Evolutionary conservation across 2,113 vertebrate species (phyloP).

Genomic region (Syngnathus typhle): DNA sequence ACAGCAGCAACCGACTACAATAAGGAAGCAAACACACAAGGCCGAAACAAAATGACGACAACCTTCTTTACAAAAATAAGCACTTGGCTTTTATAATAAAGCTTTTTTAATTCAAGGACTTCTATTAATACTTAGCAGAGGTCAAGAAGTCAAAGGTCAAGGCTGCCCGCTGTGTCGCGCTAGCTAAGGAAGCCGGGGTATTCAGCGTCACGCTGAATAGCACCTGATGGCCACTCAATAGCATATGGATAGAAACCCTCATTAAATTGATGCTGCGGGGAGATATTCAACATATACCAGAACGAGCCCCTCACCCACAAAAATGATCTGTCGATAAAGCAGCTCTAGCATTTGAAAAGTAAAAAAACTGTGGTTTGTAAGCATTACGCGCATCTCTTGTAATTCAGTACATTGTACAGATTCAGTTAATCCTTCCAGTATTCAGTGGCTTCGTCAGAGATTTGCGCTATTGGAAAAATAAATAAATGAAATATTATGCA

Average conservation of each 20-base stretch:
- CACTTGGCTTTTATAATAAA: not conserved
- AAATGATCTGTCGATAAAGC: constrained; percentile 30
- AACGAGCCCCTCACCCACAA: not conserved
- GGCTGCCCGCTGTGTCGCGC: constrained; percentile 23
- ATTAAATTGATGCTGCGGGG: constrained; percentile 51
- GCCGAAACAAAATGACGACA: constrained; percentile 9
- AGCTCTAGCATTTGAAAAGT: constrained; percentile 15
- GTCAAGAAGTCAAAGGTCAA: constrained; percentile 35
- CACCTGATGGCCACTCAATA: constrained; percentile 27
- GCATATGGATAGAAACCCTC: constrained; percentile 31
- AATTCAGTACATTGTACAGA: constrained; percentile 1
- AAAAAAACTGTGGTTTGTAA: constrained; percentile 6
- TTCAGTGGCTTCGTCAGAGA: constrained; percentile 3
- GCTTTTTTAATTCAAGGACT: constrained; percentile 1
- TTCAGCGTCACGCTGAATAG: constrained; percentile 29
- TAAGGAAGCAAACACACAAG: constrained; percentile 16
- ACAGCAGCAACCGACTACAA: constrained; percentile 15
- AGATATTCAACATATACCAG: constrained; percentile 1
- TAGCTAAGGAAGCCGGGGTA: constrained; percentile 19
- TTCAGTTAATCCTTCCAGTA: constrained; percentile 28
- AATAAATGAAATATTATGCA: constrained; percentile 17
- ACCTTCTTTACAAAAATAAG: constrained; percentile 10
- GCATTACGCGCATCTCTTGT: not conserved
- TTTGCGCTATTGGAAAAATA: not conserved
- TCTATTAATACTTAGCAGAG: constrained; percentile 24